Evolutionary conservation across 1,140 invertebrate genomes (phyloP), one percentile per base, ranked within the genome.

Genomic region (Drosophila ambigua): DNA sequence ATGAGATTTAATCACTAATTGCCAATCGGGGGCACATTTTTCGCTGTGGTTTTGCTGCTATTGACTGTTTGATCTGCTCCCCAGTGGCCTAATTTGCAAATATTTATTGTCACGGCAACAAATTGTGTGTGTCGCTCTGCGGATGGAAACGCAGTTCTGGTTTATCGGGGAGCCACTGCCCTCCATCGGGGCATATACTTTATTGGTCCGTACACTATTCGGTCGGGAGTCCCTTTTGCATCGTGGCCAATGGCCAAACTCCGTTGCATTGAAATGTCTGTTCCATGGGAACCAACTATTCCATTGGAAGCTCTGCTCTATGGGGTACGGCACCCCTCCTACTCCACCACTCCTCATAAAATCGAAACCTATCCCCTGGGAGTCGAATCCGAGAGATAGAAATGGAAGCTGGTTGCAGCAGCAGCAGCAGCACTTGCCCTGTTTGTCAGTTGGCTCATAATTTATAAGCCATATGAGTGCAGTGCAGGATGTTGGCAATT

Each of bases 61-160:
- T 43, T 20, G 26, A 28, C 16, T 43, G 48, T 39, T 62, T 66
- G 57, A 39, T 62, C 46, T 20, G 35, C 41, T 87, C 82, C 78
- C 83, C 62, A 72, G 82, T 52, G 82, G 69, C 63, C 79, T 87
- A 82, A 88, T 87, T 87, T 88, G 82, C 75, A 82, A 82, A 88
- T 88, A 82, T 76, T 71, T 71, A 82, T 79, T 88, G 78, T 63
- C 74, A 58, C 71, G 54, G 43, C 55, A 72, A 72, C 74, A 57
- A 75, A 74, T 3, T 4, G 31, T 35, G 31, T 35, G 31, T 11
- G 31, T 11, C 9, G 31, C 9, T 4, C 4, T 3, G 11, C 35
- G 11, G 11, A 13, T 13, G 11, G 35, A 13, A 13, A 39, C 4
- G 5, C 31, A 11, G 9, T 35, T 35, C 31, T 35, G 31, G 31